Evolutionary conservation across 2,113 vertebrate species (phyloP), one percentile per base, ranked within the genome.

Genomic region (Melanerpes aurifrons): DNA sequence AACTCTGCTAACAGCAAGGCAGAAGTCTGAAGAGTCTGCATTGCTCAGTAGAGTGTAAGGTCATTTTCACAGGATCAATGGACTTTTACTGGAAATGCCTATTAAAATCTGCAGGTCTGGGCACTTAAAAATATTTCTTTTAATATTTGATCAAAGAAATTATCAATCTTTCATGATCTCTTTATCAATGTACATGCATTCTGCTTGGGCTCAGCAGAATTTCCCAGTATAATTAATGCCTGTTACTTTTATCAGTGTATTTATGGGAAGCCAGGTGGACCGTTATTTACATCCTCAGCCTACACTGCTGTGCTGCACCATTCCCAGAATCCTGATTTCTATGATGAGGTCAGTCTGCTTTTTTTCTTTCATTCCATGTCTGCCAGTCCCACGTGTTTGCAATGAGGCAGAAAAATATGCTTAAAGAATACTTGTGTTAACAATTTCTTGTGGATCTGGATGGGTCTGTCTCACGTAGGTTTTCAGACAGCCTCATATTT

Each of bases 261-360:
- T 97, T 99, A 99, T 58, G 98, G 99, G 87, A 99, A 99, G 96
- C 98, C 99, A 18, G 99, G 99, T 90, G 98, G 98, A 67, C 97
- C 98, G 7, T 97, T 99, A 71, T 99, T 99, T 96, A 98, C 98
- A 94, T 97, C 98, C 1, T 95, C 98, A 61, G 98, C 98, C 88
- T 98, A 98, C 77, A 98, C 98, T 31, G 98, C 98, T 22, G 99
- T 99, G 59, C 98, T 99, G 5, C 98, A 99, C 96, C 99, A 99
- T 94, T 99, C 98, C 26, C 99, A 99, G 98, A 99, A 98, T 90
- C 99, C 99, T 0, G 99, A 99, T 97, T 99, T 99, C 96, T 99
- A 98, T 6, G 99, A 99, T 73, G 99, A 99, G 99, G 99, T 99
- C 93, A 97, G 98, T 87, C 18, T 58, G 15, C 57, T 80, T 63